Conservation (phyloP, 2,888 invertebrate genomes). For the Lepidonotus clava region DNA sequence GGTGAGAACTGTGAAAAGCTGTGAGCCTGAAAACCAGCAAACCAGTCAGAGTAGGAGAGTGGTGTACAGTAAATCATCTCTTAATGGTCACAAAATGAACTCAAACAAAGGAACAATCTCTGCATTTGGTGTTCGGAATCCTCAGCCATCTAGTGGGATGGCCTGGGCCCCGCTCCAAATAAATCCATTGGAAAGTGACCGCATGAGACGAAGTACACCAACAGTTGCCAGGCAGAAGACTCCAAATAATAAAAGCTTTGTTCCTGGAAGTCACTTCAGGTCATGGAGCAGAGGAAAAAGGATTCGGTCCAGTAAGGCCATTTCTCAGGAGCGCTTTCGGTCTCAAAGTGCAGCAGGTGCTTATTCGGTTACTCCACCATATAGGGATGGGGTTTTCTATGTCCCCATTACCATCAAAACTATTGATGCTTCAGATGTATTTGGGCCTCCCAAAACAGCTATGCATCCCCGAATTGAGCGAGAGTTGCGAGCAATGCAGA, state of each 20-base stretch:
- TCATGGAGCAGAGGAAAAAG: not conserved
- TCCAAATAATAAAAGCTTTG: slow-evolving; percentile 1
- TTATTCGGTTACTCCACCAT: not conserved
- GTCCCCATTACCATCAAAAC: slow-evolving; percentile 50
- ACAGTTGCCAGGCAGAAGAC: not conserved
- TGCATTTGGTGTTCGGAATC: not conserved
- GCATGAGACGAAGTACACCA: slow-evolving; percentile 26
- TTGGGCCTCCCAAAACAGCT: slow-evolving; percentile 8
- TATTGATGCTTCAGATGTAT: slow-evolving; percentile 44
- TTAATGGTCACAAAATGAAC: not conserved
- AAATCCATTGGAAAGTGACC: slow-evolving; percentile 26
- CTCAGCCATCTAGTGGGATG: not conserved
- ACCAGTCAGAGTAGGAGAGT: not conserved
- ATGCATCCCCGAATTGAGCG: not conserved
- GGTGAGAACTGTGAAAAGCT: not conserved
- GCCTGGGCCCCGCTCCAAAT: slow-evolving; percentile 19
- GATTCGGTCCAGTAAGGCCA: not conserved
- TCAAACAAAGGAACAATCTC: not conserved
- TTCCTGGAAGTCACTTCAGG: slow-evolving; percentile 23
- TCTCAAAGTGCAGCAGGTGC: not conserved
- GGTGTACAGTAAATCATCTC: not conserved
- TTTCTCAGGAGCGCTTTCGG: not conserved
- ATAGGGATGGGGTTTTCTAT: slow-evolving; percentile 18
- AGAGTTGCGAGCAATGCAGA: too few species aligned
- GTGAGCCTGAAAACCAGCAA: not conserved